Evolutionary conservation across 2,888 invertebrate species (phyloP).

Genomic region (Autographa pulchrina): DNA sequence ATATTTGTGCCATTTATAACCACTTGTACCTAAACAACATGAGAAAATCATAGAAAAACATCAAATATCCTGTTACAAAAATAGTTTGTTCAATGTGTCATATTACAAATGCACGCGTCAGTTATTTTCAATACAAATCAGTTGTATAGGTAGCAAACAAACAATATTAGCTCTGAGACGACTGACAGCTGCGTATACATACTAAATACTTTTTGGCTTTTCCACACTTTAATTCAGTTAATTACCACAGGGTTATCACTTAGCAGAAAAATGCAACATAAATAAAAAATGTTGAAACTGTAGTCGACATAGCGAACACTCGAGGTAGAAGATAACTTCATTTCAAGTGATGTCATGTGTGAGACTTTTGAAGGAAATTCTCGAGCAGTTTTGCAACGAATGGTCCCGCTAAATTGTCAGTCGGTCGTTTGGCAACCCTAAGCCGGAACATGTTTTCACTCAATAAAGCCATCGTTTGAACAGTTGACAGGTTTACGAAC

Average conservation of each 20-base stretch:
- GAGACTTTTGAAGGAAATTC: not conserved
- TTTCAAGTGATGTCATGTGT: not conserved
- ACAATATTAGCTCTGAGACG: not conserved
- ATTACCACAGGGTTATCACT: not conserved
- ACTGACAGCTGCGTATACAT: constrained; percentile 30
- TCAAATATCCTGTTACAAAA: not conserved
- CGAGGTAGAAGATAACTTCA: not conserved
- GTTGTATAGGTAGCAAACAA: constrained; percentile 26
- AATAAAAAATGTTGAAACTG: not conserved
- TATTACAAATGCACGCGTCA: constrained; percentile 46
- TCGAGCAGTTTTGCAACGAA: not conserved
- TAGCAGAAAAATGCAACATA: not conserved
- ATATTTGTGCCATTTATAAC: not conserved
- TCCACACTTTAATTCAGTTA: not conserved
- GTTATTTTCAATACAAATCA: constrained; percentile 40
- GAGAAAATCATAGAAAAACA: not conserved
- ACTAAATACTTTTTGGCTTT: constrained; percentile 14
- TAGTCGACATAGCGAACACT: too few species aligned
- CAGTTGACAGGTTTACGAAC: constrained; percentile 34
- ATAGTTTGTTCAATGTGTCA: not conserved
- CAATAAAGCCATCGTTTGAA: constrained; percentile 23
- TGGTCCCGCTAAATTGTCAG: not conserved
- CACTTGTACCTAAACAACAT: not conserved
- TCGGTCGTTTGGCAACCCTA: constrained; percentile 2
- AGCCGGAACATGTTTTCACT: constrained; percentile 16